phyloP scores from a whole-genome alignment of 2,888 invertebrate species.

The Macrophya annulata region DNA sequence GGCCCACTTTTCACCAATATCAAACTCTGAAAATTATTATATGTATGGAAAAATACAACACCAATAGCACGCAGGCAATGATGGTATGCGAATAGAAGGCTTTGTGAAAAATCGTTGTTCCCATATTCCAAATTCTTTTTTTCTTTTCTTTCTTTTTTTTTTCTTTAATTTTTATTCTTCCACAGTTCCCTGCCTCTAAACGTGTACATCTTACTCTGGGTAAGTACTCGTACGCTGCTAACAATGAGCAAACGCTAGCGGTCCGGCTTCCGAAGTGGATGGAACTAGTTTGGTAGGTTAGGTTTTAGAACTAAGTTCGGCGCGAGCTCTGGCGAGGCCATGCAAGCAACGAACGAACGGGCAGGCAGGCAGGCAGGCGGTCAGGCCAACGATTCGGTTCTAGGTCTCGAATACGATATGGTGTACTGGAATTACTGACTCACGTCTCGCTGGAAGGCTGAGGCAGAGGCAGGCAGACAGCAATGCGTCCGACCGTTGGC shows the following conservation, averaged over 20 bases:
- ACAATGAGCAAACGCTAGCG: constrained; percentile 49
- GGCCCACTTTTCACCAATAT: constrained; percentile 1
- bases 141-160: background rate
- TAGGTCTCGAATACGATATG: constrained; percentile 33
- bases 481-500: constrained; percentile 55
- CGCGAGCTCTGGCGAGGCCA: constrained; percentile 27
- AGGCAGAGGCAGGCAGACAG: constrained; percentile 35
- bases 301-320: constrained; percentile 65
- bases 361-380: constrained; percentile 28
- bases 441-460: constrained; percentile 45
- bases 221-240: constrained; percentile 36
- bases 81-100: background rate
- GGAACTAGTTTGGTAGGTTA: constrained; percentile 75
- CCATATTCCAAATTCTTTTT: background rate
- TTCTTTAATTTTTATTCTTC: background rate
- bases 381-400: constrained; percentile 31
- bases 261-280: constrained; percentile 48
- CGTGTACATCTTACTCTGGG: constrained; percentile 19
- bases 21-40: background rate
- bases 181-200: constrained; percentile 27
- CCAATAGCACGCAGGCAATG: background rate
- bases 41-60: background rate
- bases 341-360: constrained; percentile 8
- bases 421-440: constrained; percentile 50
- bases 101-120: constrained; percentile 1